A percentile compares a stretch with the other conserved stretches of the same genome.
phyloP scores from a whole-genome alignment of 2,888 invertebrate species.

The Boloria selene region DNA sequence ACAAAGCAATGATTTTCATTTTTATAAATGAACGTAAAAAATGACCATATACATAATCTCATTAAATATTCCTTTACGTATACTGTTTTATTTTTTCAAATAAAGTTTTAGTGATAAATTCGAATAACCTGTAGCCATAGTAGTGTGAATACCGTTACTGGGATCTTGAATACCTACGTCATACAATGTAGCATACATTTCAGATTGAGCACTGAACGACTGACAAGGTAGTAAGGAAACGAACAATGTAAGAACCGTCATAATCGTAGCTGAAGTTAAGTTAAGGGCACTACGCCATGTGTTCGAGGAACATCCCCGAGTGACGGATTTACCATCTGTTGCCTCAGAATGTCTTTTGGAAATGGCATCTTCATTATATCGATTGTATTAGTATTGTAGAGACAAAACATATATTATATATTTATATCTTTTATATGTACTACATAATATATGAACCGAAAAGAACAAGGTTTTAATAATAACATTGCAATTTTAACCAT shows the following conservation, averaged over 20 bases:
- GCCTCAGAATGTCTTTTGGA: constrained; percentile 16
- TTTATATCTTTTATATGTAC: not conserved
- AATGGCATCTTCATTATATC: constrained; percentile 6
- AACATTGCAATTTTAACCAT: too few species aligned
- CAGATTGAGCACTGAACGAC: constrained; percentile 27
- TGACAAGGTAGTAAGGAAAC: constrained; percentile 33
- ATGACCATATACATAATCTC: not conserved
- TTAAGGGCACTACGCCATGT: constrained; percentile 41
- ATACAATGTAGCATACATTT: constrained; percentile 37
- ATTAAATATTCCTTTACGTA: not conserved
- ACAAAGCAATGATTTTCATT: not conserved
- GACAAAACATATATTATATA: not conserved
- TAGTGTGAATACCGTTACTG: constrained; percentile 27
- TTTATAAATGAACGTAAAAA: not conserved
- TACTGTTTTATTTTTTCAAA: constrained; percentile 4
- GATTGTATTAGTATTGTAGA: not conserved
- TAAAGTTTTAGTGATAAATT: constrained; percentile 14
- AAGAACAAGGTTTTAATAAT: too few species aligned
- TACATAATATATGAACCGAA: not conserved
- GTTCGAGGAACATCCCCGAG: constrained; percentile 42
- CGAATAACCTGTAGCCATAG: constrained; percentile 19
- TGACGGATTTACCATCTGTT: constrained; percentile 41
- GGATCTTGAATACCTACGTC: constrained; percentile 19
- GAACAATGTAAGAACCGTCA: constrained; percentile 34
- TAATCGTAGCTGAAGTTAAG: constrained; percentile 26